These are phyloP conservation scores for Nezara viridula DNA, from an alignment of 2,888 invertebrate genomes.

Conservation along the genomic window DNA sequence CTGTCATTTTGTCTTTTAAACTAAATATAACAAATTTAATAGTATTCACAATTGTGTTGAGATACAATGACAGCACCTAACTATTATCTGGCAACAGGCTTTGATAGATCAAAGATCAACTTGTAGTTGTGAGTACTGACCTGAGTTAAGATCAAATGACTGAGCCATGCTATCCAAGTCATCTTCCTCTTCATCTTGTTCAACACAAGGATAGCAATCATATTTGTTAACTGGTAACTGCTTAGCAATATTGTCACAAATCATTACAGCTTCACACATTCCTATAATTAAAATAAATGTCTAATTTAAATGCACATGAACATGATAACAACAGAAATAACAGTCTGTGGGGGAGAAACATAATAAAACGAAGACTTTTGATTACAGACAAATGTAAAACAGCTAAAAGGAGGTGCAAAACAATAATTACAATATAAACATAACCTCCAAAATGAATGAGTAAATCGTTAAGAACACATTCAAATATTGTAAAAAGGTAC, in stretches of 20 bases:
- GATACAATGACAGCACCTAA: too few species aligned
- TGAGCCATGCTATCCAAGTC: slow-evolving; percentile 78
- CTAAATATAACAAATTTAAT: too few species aligned
- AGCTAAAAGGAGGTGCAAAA: neutral
- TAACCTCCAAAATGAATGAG: slow-evolving; percentile 29
- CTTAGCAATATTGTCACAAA: slow-evolving; percentile 84
- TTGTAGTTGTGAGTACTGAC: slow-evolving; percentile 69
- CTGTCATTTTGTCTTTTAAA: too few species aligned
- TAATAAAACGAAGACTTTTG: neutral
- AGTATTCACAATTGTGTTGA: too few species aligned
- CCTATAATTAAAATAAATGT: slow-evolving; percentile 69
- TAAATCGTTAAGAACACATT: neutral
- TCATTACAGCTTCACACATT: slow-evolving; percentile 93
- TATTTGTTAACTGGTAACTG: slow-evolving; percentile 74
- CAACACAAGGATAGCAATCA: slow-evolving; percentile 82
- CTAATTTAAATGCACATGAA: neutral
- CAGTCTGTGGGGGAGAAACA: neutral
- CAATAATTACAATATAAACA: slow-evolving; percentile 43
- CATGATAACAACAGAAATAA: neutral
- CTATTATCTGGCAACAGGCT: too few species aligned
- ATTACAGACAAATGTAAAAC: neutral
- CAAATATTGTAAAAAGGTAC: neutral
- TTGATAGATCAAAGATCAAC: too few species aligned
- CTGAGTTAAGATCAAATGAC: slow-evolving; percentile 84
- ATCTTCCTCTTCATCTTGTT: slow-evolving; percentile 84